Evolutionary conservation across 2,797 vertebrate genomes (phyloP).

Genomic region (Rhinichthys osculus): DNA sequence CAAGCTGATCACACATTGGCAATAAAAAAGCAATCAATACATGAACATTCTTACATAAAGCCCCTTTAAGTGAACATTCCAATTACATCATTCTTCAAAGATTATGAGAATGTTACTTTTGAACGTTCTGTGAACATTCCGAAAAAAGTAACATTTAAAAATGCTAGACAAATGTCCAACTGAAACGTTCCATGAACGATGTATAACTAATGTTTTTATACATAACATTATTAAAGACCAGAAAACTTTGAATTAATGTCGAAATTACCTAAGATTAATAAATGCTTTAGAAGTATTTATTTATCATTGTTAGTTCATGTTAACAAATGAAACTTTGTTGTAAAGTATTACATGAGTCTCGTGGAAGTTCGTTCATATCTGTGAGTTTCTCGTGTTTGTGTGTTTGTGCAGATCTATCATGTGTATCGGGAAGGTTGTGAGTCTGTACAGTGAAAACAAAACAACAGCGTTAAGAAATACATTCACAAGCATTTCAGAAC

Average conservation of each 20-base stretch:
- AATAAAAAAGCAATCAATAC: background rate
- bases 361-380: background rate
- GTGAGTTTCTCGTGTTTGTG: background rate
- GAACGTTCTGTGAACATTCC: background rate
- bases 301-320: background rate
- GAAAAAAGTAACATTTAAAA: background rate
- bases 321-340: background rate
- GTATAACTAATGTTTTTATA: background rate
- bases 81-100: background rate
- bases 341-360: background rate
- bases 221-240: background rate
- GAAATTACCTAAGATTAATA: too few relatives aligned
- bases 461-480: slow-evolving; percentile 60
- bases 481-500: slow-evolving; percentile 62
- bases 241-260: background rate
- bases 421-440: background rate
- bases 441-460: slow-evolving; percentile 25
- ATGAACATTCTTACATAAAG: background rate
- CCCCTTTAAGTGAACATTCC: background rate
- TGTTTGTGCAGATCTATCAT: slow-evolving; percentile 8
- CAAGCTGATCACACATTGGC: background rate
- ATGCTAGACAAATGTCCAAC: background rate
- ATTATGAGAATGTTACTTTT: background rate
- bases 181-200: background rate
- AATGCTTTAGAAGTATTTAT: background rate